Base-by-base conservation (phyloP, 2,888 invertebrate genomes). In the Orgyia antiqua region DNA sequence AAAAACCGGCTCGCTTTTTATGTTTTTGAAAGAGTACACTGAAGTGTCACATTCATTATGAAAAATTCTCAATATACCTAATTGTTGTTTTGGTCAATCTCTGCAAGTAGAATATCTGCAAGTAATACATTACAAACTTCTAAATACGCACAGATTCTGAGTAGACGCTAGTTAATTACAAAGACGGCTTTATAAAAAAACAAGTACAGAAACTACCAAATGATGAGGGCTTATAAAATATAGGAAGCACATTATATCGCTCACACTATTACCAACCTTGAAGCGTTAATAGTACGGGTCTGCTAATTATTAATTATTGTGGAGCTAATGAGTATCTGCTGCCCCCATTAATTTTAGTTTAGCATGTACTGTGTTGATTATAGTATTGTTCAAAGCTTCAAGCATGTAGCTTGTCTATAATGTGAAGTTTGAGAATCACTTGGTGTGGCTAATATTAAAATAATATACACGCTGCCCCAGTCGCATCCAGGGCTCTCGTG, bases 401-500 rank as follows among this genome's bases (percentile, higher is more conserved):
- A 20, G 24, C 39, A 32, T 39, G 33, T 40, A 54, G 39, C 42
- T 51, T 52, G 58, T 42, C 10, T 33, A 28, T 13, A 13, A 25
- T 3, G 27, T 21, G 61, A 57, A 78, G 66, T 78, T 86, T 84
- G 82, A 70, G 74, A 66, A 64, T 15, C 73, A 38, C 47, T 50
- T 40, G 70, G 45, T 41, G 72, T 66, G 62, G 72, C 83, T 86
- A 84, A 74, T 82, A 83, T 80, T 86, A 83, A 83, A 83, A 76
- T 80, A 72, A 76, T 83, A 76, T 74, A 64, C 76, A 70, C 74
- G 71, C 69, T 67, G 76, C 66, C 71, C 78, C 86, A 83, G 84
- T 83, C 75, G 74, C 61, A 73, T 65, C 67, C 74, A 58, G 75
- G 64, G 68, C 75, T 70, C 64, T 67, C 68, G 59, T 60, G 66